Conservation (phyloP, 2,888 invertebrate species). For the Tigriopus californicus region DNA sequence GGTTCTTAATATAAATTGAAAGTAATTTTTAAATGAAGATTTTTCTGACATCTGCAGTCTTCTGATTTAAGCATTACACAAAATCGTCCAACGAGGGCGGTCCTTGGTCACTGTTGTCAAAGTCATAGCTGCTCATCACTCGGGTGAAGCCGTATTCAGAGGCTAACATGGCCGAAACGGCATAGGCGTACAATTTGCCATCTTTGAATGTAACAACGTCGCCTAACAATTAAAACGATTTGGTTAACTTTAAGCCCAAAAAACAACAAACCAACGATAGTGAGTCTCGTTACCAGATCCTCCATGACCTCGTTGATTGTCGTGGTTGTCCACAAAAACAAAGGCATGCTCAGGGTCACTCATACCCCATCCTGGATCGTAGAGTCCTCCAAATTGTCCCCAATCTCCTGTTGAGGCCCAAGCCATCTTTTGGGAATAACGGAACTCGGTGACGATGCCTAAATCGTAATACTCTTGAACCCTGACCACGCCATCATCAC, state of each 20-base stretch:
- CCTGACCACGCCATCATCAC: constrained; percentile 16
- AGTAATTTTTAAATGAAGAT: too few species aligned
- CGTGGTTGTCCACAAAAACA: constrained; percentile 74
- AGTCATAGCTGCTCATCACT: constrained; percentile 67
- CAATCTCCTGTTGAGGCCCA: constrained; percentile 16
- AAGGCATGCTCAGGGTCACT: constrained; percentile 40
- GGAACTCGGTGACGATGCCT: constrained; percentile 30
- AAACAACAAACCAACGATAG: constrained; percentile 28
- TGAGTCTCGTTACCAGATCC: constrained; percentile 30
- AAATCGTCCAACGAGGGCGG: constrained; percentile 21
- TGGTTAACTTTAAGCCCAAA: background rate
- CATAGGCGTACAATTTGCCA: constrained; percentile 34
- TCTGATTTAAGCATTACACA: constrained; percentile 37
- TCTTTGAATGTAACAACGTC: constrained; percentile 18
- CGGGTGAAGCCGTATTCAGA: constrained; percentile 59
- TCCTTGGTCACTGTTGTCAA: constrained; percentile 25
- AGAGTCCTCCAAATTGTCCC: constrained; percentile 14
- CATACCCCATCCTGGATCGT: constrained; percentile 38
- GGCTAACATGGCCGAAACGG: constrained; percentile 68
- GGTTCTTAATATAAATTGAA: too few species aligned
- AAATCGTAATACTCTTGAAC: constrained; percentile 18
- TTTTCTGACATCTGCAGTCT: too few species aligned
- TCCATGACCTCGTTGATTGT: constrained; percentile 61
- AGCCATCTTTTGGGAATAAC: constrained; percentile 26
- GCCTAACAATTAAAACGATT: background rate